Evolutionary conservation across 2,797 vertebrate genomes (phyloP).

Genomic region (Acrocephalus scirpaceus): DNA sequence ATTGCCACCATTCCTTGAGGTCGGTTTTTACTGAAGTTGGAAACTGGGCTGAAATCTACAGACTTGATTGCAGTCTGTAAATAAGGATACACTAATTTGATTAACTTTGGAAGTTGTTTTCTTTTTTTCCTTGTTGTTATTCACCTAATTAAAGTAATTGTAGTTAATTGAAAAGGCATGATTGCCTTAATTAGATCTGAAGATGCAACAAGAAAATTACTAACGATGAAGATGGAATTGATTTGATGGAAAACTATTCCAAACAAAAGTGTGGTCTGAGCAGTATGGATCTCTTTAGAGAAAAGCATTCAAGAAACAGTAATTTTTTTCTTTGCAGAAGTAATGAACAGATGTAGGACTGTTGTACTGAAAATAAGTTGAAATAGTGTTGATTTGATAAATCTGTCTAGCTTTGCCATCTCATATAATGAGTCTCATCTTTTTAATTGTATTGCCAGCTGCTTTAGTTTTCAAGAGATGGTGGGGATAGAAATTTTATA

Average conservation of each 20-base stretch:
- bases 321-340: background rate
- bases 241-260: conserved; percentile 21
- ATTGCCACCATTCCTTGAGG: background rate
- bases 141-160: conserved; percentile 60
- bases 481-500: background rate
- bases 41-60: background rate
- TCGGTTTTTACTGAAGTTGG: background rate
- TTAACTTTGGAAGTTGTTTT: conserved; percentile 45
- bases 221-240: conserved; percentile 18
- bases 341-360: background rate
- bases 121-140: conserved; percentile 42
- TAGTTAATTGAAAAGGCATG: conserved; percentile 62
- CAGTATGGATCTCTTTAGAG: background rate
- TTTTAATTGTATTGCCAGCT: background rate
- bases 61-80: conserved; percentile 33
- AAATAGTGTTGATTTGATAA: background rate
- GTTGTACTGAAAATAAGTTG: background rate
- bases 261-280: background rate
- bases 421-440: background rate
- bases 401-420: background rate
- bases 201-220: conserved; percentile 51
- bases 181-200: conserved; percentile 57
- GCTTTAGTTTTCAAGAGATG: background rate
- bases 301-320: background rate
- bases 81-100: conserved; percentile 55